Conservation (phyloP, 1,140 invertebrate species). For the Campoletis sonorensis region DNA sequence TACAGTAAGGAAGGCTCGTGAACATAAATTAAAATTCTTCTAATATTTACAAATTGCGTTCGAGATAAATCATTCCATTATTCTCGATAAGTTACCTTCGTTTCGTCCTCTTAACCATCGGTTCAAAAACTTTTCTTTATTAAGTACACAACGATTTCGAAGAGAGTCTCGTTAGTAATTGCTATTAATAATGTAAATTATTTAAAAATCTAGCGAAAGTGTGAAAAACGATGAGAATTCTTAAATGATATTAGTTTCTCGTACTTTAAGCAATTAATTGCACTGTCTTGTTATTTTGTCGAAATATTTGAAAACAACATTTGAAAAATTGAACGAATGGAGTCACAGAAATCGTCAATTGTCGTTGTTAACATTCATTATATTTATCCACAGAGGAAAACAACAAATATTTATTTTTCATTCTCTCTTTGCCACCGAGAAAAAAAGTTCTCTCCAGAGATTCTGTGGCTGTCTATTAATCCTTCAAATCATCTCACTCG, state of each 20-base stretch:
- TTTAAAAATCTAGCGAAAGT: not conserved
- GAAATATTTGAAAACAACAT: not conserved
- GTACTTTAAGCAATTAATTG: not conserved
- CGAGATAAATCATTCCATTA: constrained; percentile 56
- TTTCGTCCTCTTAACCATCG: not conserved
- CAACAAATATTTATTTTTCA: not conserved
- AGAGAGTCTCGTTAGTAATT: not conserved
- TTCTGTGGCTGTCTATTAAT: too few relatives aligned
- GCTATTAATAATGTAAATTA: not conserved
- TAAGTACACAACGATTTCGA: not conserved
- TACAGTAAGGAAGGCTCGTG: constrained; percentile 52
- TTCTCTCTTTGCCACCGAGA: too few relatives aligned
- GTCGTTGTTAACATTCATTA: not conserved
- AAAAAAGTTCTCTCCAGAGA: too few relatives aligned
- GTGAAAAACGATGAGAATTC: not conserved
- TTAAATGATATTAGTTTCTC: not conserved
- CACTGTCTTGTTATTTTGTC: not conserved
- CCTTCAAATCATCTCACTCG: too few relatives aligned
- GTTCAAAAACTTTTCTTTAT: not conserved
- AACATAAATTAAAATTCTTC: constrained; percentile 64
- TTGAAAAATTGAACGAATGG: constrained; percentile 11
- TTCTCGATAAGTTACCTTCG: constrained; percentile 34
- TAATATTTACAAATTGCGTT: constrained; percentile 60
- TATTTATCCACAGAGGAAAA: constrained; percentile 12
- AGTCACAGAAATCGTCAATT: constrained; percentile 5